phyloP scores from a whole-genome alignment of 2,888 invertebrate genomes.

The Nineta flava region DNA sequence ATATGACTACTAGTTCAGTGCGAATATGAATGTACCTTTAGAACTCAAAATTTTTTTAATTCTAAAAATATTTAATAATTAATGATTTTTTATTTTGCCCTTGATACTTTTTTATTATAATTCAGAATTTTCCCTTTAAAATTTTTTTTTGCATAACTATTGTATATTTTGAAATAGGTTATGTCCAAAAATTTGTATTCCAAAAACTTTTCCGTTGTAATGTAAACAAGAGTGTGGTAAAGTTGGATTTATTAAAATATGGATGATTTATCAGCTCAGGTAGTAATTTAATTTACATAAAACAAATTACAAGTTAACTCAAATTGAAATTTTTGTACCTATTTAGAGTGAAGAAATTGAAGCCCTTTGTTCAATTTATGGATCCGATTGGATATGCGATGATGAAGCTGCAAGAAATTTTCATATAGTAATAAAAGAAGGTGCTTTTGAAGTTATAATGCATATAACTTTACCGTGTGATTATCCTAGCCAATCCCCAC shows the following conservation, averaged over 20 bases:
- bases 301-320: not conserved
- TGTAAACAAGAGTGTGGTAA: too few relatives aligned
- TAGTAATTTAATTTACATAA: not conserved
- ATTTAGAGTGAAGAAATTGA: slow-evolving; percentile 51
- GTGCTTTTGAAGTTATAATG: slow-evolving; percentile 35
- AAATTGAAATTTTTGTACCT: not conserved
- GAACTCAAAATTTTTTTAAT: too few relatives aligned
- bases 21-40: too few relatives aligned
- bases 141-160: too few relatives aligned
- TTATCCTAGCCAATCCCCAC: slow-evolving; percentile 49
- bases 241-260: not conserved
- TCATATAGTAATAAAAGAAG: slow-evolving; percentile 38
- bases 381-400: slow-evolving; percentile 46
- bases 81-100: too few relatives aligned
- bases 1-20: too few relatives aligned
- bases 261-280: not conserved
- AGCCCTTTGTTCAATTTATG: slow-evolving; percentile 55
- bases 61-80: too few relatives aligned
- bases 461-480: slow-evolving; percentile 44
- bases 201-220: too few relatives aligned
- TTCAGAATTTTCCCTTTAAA: too few relatives aligned
- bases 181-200: too few relatives aligned
- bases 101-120: too few relatives aligned
- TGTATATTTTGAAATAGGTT: too few relatives aligned
- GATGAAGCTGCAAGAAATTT: slow-evolving; percentile 37